These are phyloP conservation scores for Megastigmus dorsalis DNA, from an alignment of 2,888 invertebrate genomes.

Conservation along the genomic window DNA sequence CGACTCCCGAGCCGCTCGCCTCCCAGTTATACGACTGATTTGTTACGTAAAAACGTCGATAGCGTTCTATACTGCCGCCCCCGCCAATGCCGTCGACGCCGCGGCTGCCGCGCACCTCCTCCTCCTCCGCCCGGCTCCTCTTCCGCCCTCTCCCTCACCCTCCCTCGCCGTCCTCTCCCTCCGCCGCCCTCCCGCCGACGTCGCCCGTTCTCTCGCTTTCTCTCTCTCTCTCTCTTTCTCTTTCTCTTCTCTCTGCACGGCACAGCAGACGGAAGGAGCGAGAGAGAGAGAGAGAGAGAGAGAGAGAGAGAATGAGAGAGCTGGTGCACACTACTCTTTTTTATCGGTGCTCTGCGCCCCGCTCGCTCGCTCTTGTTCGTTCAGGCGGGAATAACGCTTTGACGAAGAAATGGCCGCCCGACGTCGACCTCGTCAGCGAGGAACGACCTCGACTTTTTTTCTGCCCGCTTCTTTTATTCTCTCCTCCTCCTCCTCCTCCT, in stretches of 20 bases:
- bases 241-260: too few species aligned
- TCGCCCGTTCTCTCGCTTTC: too few species aligned
- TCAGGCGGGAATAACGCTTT: constrained; percentile 71
- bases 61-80: constrained; percentile 70
- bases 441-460: constrained; percentile 64
- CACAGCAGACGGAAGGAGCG: too few species aligned
- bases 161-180: too few species aligned
- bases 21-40: constrained; percentile 73
- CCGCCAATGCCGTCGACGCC: constrained; percentile 57
- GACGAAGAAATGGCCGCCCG: constrained; percentile 73
- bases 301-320: constrained; percentile 55
- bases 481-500: constrained; percentile 47
- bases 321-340: constrained; percentile 63
- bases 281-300: constrained; percentile 56
- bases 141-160: too few species aligned
- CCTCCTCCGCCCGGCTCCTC: constrained; percentile 45
- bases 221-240: too few species aligned
- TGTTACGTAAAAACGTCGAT: constrained; percentile 75
- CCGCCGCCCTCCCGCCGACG: constrained; percentile 56
- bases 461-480: constrained; percentile 54
- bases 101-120: constrained; percentile 56
- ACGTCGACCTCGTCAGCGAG: constrained; percentile 62
- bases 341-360: constrained; percentile 67
- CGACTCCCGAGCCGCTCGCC: constrained; percentile 61
- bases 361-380: constrained; percentile 63